Percentiles rank a stretch among this genome's conserved stretches.
Conservation (phyloP, 2,888 invertebrate species). For the Agrochola litura region DNA sequence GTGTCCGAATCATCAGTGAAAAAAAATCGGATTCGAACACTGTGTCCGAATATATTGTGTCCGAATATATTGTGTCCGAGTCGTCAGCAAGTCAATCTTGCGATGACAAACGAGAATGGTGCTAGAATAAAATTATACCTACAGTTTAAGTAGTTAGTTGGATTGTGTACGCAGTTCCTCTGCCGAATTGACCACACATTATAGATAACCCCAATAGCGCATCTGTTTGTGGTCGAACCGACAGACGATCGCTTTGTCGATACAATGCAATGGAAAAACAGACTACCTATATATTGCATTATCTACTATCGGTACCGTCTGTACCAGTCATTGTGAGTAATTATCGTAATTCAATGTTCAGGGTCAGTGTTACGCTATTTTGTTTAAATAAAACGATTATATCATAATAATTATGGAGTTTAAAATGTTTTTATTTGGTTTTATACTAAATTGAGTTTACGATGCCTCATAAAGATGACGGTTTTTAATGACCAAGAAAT, state of each 20-base stretch:
- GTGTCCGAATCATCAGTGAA: too few relatives aligned
- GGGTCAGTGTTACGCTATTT: not conserved
- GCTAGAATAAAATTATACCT: not conserved
- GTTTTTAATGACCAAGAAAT: not conserved
- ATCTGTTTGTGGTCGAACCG: slow-evolving; percentile 45
- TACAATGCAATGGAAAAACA: slow-evolving; percentile 41
- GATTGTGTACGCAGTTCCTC: slow-evolving; percentile 24
- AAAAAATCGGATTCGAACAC: too few relatives aligned
- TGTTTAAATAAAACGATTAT: not conserved
- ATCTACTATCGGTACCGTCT: not conserved
- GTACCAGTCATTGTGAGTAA: not conserved
- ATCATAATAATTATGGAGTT: not conserved
- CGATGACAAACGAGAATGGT: not conserved
- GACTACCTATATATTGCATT: slow-evolving; percentile 3
- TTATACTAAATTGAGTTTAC: not conserved
- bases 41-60: too few relatives aligned
- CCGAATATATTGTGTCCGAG: too few relatives aligned
- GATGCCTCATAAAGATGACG: not conserved
- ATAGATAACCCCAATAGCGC: slow-evolving; percentile 44
- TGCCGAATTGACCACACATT: slow-evolving; percentile 39
- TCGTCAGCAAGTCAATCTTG: not conserved
- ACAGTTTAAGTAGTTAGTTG: slow-evolving; percentile 1
- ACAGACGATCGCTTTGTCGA: slow-evolving; percentile 30
- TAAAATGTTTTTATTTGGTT: not conserved
- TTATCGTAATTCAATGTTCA: not conserved